Evolutionary conservation across 1,140 invertebrate species (phyloP).

Genomic region (Trypoxylus dichotomus): DNA sequence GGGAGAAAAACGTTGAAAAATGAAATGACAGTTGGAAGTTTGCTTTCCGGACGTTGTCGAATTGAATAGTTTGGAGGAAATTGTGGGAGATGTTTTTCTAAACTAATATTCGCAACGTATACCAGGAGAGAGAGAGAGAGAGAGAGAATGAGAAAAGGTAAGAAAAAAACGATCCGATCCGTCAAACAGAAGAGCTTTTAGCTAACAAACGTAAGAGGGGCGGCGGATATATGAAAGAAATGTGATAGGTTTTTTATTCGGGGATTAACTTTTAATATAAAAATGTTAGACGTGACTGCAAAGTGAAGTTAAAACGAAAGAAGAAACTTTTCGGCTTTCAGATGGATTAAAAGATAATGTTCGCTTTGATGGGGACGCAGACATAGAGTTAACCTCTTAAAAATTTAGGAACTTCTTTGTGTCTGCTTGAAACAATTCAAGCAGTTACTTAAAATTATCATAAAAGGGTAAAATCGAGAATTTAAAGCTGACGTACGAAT

Average conservation of each 20-base stretch:
- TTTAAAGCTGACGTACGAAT: no score
- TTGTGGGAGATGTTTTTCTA: background rate
- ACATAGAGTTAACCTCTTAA: no score
- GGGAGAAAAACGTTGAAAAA: background rate
- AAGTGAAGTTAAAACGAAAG: no score
- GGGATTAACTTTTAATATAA: background rate
- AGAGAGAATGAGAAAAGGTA: background rate
- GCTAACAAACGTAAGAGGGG: background rate
- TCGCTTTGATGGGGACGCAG: no score
- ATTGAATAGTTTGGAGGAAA: background rate
- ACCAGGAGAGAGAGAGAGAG: background rate
- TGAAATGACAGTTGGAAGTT: background rate
- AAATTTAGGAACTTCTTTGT: no score
- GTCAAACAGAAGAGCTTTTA: background rate
- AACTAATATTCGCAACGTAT: background rate
- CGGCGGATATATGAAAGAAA: background rate
- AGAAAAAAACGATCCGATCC: background rate
- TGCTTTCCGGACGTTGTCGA: background rate
- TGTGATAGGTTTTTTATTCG: background rate
- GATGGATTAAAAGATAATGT: no score
- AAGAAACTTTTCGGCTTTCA: no score
- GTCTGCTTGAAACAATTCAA: no score
- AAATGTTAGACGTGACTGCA: background rate
- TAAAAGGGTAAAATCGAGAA: no score
- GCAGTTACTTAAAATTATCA: no score